Base-by-base conservation (phyloP, 2,113 vertebrate species). In the Sula dactylatra region DNA sequence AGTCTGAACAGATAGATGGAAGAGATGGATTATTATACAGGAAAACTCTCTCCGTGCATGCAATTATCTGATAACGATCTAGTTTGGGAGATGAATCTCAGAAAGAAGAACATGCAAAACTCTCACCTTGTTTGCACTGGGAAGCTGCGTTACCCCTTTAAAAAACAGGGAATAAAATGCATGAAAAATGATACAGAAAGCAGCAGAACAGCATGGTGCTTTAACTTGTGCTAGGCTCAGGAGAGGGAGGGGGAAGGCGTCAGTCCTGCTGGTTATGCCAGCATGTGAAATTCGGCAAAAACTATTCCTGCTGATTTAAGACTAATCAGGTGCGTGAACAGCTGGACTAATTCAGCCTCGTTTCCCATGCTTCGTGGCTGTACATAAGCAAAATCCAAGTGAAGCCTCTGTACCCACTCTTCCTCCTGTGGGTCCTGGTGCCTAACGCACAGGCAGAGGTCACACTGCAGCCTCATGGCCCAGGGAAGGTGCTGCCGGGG, bases 11-110 rank as follows among this genome's bases (percentile, higher is more conserved):
- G 79, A 89, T 16, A 92, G 67, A 49, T 47, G 31, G 67, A 81
- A 94, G 93, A 82, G 54, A 91, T 34, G n/a, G 40, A 44, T 65
- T 82, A 66, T 94, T 88, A 88, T 36, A 96, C 72, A 90, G 61
- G 50, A 95, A 92, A 73, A 45, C 1, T 3, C 38, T 40, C 58
- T 42, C 44, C 10, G 8, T 73, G 76, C 52, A 55, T 47, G 40
- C 61, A 56, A 88, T 95, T 95, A 91, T 88, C 88, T 90, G 87
- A 47, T 54, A 72, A 91, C 6, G 1, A 82, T 77, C 72, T 86
- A 78, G 62, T 79, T 55, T 40, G 36, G 27, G 54, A 78, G 66
- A 88, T 32, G 29, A 50, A 73, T 73, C 62, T 64, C 32, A n/a
- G 67, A 83, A 87, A 62, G 44, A 82, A 4, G 6, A 91, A 69